Percentiles rank a stretch among this genome's conserved stretches.
Conservation (phyloP, 2,113 vertebrate genomes). For the Notechis scutatus region DNA sequence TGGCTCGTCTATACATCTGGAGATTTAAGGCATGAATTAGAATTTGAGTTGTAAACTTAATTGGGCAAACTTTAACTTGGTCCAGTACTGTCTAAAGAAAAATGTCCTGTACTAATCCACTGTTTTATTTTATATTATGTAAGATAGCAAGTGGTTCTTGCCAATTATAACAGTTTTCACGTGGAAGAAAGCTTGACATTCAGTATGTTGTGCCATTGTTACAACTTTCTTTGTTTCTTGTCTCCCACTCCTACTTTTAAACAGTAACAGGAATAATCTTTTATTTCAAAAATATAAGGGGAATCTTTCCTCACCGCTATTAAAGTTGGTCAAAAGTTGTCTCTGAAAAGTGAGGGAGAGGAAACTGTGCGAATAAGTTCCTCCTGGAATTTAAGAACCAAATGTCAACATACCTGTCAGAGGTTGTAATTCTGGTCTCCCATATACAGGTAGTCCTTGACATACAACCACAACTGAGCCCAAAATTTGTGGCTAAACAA, state of each 20-base stretch:
- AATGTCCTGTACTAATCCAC: background rate
- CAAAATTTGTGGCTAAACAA: no score
- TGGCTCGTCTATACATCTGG: background rate
- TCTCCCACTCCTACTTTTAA: background rate
- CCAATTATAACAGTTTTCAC: background rate
- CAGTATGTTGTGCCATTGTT: constrained; percentile 1
- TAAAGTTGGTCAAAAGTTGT: background rate
- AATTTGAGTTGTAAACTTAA: background rate
- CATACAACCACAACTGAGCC: no score
- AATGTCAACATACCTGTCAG: background rate
- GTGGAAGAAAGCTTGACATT: background rate
- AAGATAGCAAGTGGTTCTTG: background rate
- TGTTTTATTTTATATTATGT: background rate
- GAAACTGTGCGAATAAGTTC: background rate
- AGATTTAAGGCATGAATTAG: background rate
- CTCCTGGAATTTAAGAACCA: background rate
- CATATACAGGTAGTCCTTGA: no score
- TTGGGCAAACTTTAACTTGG: background rate
- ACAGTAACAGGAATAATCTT: background rate
- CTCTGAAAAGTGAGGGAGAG: background rate
- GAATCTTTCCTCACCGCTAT: background rate
- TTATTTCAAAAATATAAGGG: background rate
- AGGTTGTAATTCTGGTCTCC: background rate
- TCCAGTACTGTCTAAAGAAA: background rate
- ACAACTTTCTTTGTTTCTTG: background rate